Evolutionary conservation across 2,888 invertebrate species (phyloP), one percentile per base, ranked within the genome.

Genomic region (Drosophila austrosaltans): DNA sequence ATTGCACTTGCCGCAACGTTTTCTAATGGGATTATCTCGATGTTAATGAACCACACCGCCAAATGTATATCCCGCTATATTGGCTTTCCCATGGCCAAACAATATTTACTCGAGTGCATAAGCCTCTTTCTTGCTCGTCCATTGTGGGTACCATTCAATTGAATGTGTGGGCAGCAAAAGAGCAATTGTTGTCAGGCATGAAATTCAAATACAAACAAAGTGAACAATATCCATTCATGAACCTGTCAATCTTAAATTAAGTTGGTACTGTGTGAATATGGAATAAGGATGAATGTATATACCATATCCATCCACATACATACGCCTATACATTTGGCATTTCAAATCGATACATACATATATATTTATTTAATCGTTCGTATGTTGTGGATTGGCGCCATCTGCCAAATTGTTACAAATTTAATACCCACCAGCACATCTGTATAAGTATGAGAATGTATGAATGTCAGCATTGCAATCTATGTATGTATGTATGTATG

Each of bases 211-310:
- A 77, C 81, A 87, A 84, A 88, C 76, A 89, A 72, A 68, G 66
- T 73, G 70, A 81, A 89, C 80, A 87, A 87, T 78, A 76, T 77
- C 77, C 76, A 79, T 87, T 84, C 76, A 81, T 79, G 83, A 84
- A 89, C 88, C 90, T 89, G 89, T 87, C 89, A 89, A 86, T 90
- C 88, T 79, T 59, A 71, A 78, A 89, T 85, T 76, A 75, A 82
- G 79, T 81, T 81, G 76, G 66, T 76, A 82, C 78, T 87, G 80
- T 81, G 81, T 76, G 79, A 77, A 77, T 76, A 76, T 72, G 69
- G 72, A 79, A 77, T 71, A 64, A 66, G 62, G 36, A 59, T 64
- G 44, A 69, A 69, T 70, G 72, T 39, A 39, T 22, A n/a, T 53
- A 28, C 28, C 30, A 44, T 8, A 44, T 16, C 16, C 42, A 42